phyloP scores from a whole-genome alignment of 2,797 vertebrate species.

The Jordanella pulchra region DNA sequence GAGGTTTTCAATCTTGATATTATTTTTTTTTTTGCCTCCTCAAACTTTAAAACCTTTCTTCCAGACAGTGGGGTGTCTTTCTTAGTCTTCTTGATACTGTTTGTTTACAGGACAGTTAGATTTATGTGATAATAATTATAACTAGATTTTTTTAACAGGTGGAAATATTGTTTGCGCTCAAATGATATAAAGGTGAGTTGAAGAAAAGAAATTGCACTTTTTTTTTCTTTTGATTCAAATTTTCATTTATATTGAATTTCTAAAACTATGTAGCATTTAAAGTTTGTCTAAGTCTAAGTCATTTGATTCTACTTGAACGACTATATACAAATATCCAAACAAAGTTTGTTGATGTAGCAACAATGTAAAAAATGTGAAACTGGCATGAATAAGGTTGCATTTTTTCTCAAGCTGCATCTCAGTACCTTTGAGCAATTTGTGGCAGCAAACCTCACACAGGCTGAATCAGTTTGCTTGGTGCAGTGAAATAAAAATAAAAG shows the following conservation, averaged over 20 bases:
- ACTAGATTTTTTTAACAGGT: too few relatives aligned
- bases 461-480: constrained; percentile 22
- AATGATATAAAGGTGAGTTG: too few relatives aligned
- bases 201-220: neutral
- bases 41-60: neutral
- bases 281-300: too few relatives aligned
- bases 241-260: neutral
- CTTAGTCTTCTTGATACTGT: neutral
- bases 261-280: neutral
- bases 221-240: neutral
- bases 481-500: constrained; percentile 5
- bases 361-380: neutral
- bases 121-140: neutral
- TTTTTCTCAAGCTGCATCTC: neutral
- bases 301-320: too few relatives aligned
- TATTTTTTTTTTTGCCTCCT: neutral
- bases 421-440: neutral
- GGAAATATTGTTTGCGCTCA: too few relatives aligned
- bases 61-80: neutral
- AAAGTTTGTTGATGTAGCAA: neutral
- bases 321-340: neutral
- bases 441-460: constrained; percentile 18
- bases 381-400: neutral
- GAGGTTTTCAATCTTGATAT: neutral
- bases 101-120: neutral